Percentiles rank a stretch among this genome's conserved stretches.
These are phyloP conservation scores for Neuroterus valhalla DNA, from an alignment of 1,140 invertebrate genomes.

Conservation along the genomic window DNA sequence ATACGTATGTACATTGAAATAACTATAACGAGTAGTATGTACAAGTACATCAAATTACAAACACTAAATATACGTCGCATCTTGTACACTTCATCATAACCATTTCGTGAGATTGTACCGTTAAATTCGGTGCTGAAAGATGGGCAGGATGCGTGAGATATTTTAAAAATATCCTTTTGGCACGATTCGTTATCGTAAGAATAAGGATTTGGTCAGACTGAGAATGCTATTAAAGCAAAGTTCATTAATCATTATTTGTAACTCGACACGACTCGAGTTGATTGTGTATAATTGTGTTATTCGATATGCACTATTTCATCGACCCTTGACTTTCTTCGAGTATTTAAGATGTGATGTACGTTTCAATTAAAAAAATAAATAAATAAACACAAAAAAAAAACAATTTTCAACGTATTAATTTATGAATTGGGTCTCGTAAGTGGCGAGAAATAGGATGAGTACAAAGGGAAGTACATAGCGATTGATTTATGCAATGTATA, in stretches of 20 bases:
- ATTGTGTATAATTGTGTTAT: conserved; percentile 38
- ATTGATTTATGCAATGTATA: conserved; percentile 60
- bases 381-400: conserved; percentile 33
- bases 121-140: conserved; percentile 28
- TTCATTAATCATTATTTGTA: conserved; percentile 19
- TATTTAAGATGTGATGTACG: conserved; percentile 26
- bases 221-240: conserved; percentile 11
- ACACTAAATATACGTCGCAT: conserved; percentile 66
- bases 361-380: conserved; percentile 31
- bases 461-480: conserved; percentile 44
- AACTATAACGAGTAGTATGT: conserved; percentile 72
- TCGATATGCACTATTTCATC: conserved; percentile 40
- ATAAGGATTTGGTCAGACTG: conserved; percentile 27
- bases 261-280: conserved; percentile 14
- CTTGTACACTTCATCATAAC: conserved; percentile 58
- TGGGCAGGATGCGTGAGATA: conserved; percentile 22
- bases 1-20: conserved; percentile 72
- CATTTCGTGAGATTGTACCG: conserved; percentile 57
- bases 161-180: conserved; percentile 58
- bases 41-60: conserved; percentile 73
- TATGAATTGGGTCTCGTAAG: conserved; percentile 34
- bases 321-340: conserved; percentile 34
- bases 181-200: conserved; percentile 59
- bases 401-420: neutral
- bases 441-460: conserved; percentile 54